Base-by-base conservation (phyloP, 37 sponge, comb jelly and placozoan genomes). In the Ephydatia muelleri region DNA sequence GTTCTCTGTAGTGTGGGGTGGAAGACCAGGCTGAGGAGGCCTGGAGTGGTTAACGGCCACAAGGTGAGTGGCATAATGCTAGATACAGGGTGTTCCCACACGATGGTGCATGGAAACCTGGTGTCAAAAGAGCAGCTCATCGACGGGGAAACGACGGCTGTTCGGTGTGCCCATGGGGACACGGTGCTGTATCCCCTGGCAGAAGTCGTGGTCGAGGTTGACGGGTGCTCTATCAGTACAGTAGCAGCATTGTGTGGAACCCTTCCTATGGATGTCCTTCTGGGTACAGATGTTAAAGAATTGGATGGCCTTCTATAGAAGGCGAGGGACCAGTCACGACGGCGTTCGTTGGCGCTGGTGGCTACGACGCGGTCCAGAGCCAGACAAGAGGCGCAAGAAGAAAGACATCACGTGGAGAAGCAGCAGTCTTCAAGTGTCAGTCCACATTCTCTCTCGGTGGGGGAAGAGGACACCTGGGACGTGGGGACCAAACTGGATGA, bases 181-280 rank as follows among this genome's bases (percentile, higher is more conserved):
- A 30, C 36, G 19, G 38, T 33, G 0, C 47, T 77, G 40, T 77
- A 77, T 40, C 78, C 78, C n/a, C 6, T 77, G 14, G 78, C 78
- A 48, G 21, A 47, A 49, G 26, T 77, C 28, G 38, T 29, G 48
- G 29, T 77, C 6, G 29, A 38, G 5, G 48, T 77, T 47, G 30
- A 35, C 28, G 48, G 31, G 16, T 31, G 48, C 47, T 19, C 57
- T 57, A 14, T 57, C 16, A 4, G 16, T 5, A 57, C 57, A 1
- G 14, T 57, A 5, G 57, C 57, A 11, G 57, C 57, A 21, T 14
- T 77, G 29, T 77, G 57, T 57, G 16, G 16, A 14, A 57, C 74
- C 2, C 65, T 84, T 36, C 84, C 84, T 13, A 72, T 84, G 83
- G 30, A 26, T 23, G 83, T 83, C 5, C 49, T 83, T 28, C 69